Evolutionary conservation across 2,888 invertebrate genomes (phyloP).

Genomic region (Toxonevra muliebris): DNA sequence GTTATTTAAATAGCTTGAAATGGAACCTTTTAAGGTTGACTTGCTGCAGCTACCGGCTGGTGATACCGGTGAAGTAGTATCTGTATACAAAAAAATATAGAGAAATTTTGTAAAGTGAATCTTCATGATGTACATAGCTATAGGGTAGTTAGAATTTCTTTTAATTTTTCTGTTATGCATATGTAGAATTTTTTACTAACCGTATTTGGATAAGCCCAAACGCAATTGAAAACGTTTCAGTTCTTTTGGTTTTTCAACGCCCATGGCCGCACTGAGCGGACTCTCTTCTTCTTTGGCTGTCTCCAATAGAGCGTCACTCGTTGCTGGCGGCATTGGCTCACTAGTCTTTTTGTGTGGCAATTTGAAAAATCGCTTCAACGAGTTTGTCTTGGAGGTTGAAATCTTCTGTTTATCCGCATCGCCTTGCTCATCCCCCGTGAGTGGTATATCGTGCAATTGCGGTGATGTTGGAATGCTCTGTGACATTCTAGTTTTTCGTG

Average conservation of each 20-base stretch:
- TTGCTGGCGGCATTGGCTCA: constrained; percentile 9
- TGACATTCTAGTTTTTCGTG: constrained; percentile 11
- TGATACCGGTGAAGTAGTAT: neutral
- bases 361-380: constrained; percentile 56
- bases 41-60: constrained; percentile 9
- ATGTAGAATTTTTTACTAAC: neutral
- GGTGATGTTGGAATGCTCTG: constrained; percentile 22
- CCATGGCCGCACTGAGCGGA: neutral
- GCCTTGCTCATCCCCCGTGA: constrained; percentile 26
- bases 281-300: constrained; percentile 1
- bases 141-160: no score
- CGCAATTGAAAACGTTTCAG: constrained; percentile 32
- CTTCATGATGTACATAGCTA: no score
- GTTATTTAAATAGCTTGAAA: constrained; percentile 54
- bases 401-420: constrained; percentile 36
- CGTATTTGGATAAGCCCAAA: constrained; percentile 27
- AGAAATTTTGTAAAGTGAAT: neutral
- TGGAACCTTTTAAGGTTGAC: constrained; percentile 47
- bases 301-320: constrained; percentile 2
- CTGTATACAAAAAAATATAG: neutral
- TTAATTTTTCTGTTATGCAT: no score
- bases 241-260: constrained; percentile 11
- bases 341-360: constrained; percentile 38
- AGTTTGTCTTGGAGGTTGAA: constrained; percentile 41
- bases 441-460: constrained; percentile 27